phyloP scores from a whole-genome alignment of 1,140 invertebrate genomes.

The Solenopsis fugax region DNA sequence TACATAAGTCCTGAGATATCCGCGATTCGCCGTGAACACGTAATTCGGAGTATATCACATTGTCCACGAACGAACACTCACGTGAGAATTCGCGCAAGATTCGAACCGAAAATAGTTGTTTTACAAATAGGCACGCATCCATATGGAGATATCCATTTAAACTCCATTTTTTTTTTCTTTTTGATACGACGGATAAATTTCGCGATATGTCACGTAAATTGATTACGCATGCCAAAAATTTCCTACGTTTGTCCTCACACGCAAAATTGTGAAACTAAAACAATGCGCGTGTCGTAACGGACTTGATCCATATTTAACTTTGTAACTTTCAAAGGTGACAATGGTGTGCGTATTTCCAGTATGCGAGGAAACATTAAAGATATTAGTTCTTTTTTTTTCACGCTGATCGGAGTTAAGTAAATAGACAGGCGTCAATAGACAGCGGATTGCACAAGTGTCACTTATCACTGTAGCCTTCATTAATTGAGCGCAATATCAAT shows the following conservation, averaged over 20 bases:
- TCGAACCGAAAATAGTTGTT: constrained; percentile 14
- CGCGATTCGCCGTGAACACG: neutral
- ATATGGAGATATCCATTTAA: neutral
- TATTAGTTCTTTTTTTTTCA: neutral
- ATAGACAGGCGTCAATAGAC: neutral
- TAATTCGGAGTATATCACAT: neutral
- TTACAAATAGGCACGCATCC: neutral
- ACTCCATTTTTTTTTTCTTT: neutral
- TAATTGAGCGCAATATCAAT: constrained; percentile 19
- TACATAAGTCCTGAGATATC: neutral
- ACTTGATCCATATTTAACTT: neutral
- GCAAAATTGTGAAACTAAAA: constrained; percentile 17
- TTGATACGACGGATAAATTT: neutral
- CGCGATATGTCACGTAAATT: constrained; percentile 15
- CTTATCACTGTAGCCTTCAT: neutral
- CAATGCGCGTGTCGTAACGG: neutral
- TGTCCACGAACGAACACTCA: neutral
- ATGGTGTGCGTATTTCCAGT: neutral
- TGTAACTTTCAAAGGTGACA: neutral
- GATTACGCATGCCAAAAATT: constrained; percentile 28
- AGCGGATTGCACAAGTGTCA: constrained; percentile 7
- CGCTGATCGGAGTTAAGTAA: neutral
- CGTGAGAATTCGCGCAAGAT: neutral
- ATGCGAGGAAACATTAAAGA: neutral
- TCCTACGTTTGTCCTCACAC: neutral